Evolutionary conservation across 2,888 invertebrate genomes (phyloP), one percentile per base, ranked within the genome.

Genomic region (Spilosoma lubricipeda): DNA sequence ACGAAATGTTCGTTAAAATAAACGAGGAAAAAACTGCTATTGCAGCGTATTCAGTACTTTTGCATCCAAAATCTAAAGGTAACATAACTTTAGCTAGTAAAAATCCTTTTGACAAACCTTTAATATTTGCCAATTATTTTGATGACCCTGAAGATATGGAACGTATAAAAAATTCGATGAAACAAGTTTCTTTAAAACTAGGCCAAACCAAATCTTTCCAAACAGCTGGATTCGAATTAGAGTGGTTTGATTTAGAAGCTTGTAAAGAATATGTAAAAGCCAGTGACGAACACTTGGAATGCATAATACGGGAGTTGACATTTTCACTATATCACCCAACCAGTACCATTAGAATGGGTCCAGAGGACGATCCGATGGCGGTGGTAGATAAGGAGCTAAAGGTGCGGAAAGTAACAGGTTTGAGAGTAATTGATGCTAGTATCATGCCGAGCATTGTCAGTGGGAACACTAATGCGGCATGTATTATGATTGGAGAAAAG

Each of bases 21-120:
- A 93, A 91, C 77, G 82, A 90, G 64, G 82, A 91, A n/a, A 83
- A 91, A 56, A 83, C 85, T 64, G 74, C 90, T 2, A 78, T 97
- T 82, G 92, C 96, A 45, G 89, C 97, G 3, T 93, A 96, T 5
- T 96, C 96, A 0, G 91, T 97, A 18, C 71, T 98, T 70, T 90
- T 98, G 88, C 93, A 97, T 73, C 98, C 98, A 0, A 96, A 95
- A 78, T 98, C 98, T 74, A 94, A 95, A 73, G 98, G 98, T 0
- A 94, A 92, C 78, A 91, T 98, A n/a, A 83, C 96, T 75, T 91
- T 99, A 9, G 96, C 95, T 76, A 97, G 97, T 66, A 95, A 92
- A 23, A 94, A 98, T 89, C 97, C 98, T 0, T 92, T 95, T 30
- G 96, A 97, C 0, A 96, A 97, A 85, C 98, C 99, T 0, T 90